A percentile compares a stretch with the other conserved stretches of the same genome.
Evolutionary conservation across 2,797 vertebrate species (phyloP).

Genomic region (Scomberomorus guttatus): DNA sequence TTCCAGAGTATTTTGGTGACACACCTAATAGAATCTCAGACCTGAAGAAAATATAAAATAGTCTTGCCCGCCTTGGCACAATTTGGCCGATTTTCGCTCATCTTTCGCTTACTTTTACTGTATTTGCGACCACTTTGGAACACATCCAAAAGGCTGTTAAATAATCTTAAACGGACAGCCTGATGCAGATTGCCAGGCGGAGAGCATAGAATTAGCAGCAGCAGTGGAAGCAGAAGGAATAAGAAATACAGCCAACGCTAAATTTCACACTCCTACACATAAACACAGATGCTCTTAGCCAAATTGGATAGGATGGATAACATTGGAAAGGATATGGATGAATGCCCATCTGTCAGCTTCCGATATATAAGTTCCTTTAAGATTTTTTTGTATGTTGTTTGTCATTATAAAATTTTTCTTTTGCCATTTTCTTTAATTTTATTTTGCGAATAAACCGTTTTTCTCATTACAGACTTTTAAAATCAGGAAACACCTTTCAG

Average conservation of each 20-base stretch:
- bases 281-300: slow-evolving; percentile 22
- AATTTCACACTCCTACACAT: slow-evolving; percentile 50
- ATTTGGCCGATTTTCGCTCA: background rate
- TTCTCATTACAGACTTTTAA: background rate
- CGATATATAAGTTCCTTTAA: background rate
- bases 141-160: background rate
- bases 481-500: background rate
- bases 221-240: slow-evolving; percentile 33
- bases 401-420: background rate
- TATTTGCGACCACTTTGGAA: slow-evolving; percentile 15
- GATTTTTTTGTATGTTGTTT: background rate
- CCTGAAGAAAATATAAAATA: background rate
- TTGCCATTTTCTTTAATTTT: background rate
- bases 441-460: slow-evolving; percentile 11
- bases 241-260: slow-evolving; percentile 28
- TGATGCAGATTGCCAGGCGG: slow-evolving; percentile 23
- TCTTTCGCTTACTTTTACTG: background rate
- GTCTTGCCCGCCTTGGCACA: background rate
- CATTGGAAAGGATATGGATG: background rate
- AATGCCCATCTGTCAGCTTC: slow-evolving; percentile 15
- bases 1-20: background rate
- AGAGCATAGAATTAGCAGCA: slow-evolving; percentile 5
- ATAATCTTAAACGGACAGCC: slow-evolving; percentile 11
- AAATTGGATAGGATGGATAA: slow-evolving; percentile 21
- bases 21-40: slow-evolving; percentile 1